These are phyloP conservation scores for Chaetodon trifasciatus DNA, from an alignment of 2,797 vertebrate species.

Conservation along the genomic window DNA sequence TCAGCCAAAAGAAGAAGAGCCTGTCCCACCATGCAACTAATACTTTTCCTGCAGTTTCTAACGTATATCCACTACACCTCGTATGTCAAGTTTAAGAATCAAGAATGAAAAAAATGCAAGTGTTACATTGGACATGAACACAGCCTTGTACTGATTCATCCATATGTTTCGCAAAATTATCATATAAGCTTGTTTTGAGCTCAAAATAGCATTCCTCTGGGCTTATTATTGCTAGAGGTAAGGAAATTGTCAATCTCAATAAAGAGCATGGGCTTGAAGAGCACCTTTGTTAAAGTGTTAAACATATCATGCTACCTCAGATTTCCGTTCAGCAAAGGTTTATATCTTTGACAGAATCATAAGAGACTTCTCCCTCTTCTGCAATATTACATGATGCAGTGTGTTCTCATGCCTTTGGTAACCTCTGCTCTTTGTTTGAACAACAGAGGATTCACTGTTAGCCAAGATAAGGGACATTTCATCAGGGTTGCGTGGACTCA, in stretches of 20 bases:
- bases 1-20: too few species aligned
- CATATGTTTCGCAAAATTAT: slow-evolving; percentile 9
- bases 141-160: not conserved
- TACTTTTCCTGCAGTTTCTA: not conserved
- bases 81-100: not conserved
- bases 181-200: slow-evolving; percentile 6
- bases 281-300: not conserved
- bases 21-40: not conserved
- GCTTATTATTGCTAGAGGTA: not conserved
- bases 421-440: slow-evolving; percentile 29
- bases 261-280: slow-evolving; percentile 11
- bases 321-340: not conserved
- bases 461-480: slow-evolving; percentile 45
- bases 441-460: slow-evolving; percentile 2
- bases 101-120: not conserved
- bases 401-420: not conserved
- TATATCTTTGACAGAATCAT: not conserved
- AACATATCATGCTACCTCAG: not conserved
- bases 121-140: not conserved
- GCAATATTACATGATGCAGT: not conserved
- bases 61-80: not conserved
- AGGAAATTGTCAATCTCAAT: too few species aligned
- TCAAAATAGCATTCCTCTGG: not conserved
- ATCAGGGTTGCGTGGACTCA: slow-evolving; percentile 44
- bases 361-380: not conserved